Percentiles rank a stretch among this genome's conserved stretches.
phyloP scores from a whole-genome alignment of 2,113 vertebrate species.

The Poeciliopsis occidentalis region DNA sequence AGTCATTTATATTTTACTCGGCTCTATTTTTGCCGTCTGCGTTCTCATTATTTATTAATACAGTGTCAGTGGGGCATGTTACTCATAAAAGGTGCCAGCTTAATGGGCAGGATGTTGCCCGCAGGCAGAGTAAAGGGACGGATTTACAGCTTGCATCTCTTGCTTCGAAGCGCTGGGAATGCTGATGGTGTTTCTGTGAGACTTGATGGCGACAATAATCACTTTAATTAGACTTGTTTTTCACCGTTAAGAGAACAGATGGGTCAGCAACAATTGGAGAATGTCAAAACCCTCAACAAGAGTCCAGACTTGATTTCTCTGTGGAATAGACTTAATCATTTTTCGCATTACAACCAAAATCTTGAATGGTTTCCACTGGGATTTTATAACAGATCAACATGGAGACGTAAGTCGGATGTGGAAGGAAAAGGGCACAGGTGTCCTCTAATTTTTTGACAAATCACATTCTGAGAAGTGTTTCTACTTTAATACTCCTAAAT shows the following conservation, averaged over 20 bases:
- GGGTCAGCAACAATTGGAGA: slow-evolving; percentile 38
- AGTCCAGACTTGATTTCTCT: slow-evolving; percentile 24
- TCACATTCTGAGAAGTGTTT: background rate
- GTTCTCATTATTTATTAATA: slow-evolving; percentile 61
- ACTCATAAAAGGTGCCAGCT: slow-evolving; percentile 52
- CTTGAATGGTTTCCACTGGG: background rate
- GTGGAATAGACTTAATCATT: background rate
- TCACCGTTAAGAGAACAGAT: slow-evolving; percentile 34
- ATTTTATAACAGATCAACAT: background rate
- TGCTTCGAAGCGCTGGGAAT: slow-evolving; percentile 31
- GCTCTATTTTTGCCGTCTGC: slow-evolving; percentile 28
- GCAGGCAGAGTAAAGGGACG: slow-evolving; percentile 34
- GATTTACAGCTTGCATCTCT: slow-evolving; percentile 41
- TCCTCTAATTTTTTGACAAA: no score
- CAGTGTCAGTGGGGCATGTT: slow-evolving; percentile 23
- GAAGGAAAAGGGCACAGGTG: no score
- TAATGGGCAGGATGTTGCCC: slow-evolving; percentile 46
- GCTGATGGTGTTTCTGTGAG: slow-evolving; percentile 42
- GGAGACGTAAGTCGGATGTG: background rate
- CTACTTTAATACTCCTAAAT: background rate
- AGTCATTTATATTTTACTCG: slow-evolving; percentile 13
- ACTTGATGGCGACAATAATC: slow-evolving; percentile 47
- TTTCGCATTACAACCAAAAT: background rate
- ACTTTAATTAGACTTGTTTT: slow-evolving; percentile 55
- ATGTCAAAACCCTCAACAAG: slow-evolving; percentile 12